phyloP scores from a whole-genome alignment of 2,888 invertebrate species.

The Lepidochitona cinerea region DNA sequence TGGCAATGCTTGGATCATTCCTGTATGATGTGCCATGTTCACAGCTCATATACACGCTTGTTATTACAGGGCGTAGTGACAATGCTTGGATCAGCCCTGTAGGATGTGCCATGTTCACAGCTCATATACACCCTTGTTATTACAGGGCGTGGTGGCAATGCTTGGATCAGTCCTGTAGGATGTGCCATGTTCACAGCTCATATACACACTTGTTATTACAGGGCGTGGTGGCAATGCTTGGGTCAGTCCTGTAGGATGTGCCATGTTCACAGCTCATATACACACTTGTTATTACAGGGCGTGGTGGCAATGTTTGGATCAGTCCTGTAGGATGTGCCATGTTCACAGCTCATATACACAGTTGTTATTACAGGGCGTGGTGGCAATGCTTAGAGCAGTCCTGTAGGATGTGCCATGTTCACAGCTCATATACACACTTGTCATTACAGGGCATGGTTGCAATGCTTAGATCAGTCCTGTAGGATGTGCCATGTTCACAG shows the following conservation, averaged over 20 bases:
- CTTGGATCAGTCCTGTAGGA: constrained; percentile 92
- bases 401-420: constrained; percentile 91
- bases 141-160: constrained; percentile 82
- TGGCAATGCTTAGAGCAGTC: constrained; percentile 90
- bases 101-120: constrained; percentile 91
- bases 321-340: constrained; percentile 92
- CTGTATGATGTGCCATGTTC: constrained; percentile 91
- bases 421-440: constrained; percentile 88
- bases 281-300: too few relatives aligned
- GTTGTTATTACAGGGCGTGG: constrained; percentile 76
- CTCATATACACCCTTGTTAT: too few relatives aligned
- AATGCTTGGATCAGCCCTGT: constrained; percentile 91
- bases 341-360: constrained; percentile 76
- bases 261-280: constrained; percentile 89
- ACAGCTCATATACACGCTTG: constrained; percentile 71
- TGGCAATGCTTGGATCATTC: constrained; percentile 90
- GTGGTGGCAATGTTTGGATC: constrained; percentile 87
- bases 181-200: constrained; percentile 87
- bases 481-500: constrained; percentile 91
- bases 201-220: constrained; percentile 25
- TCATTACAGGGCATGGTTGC: too few relatives aligned
- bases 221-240: constrained; percentile 87
- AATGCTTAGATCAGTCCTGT: constrained; percentile 91
- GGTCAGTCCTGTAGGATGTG: constrained; percentile 92
- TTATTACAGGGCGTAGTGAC: constrained; percentile 77